Evolutionary conservation across 2,797 vertebrate genomes (phyloP).

Genomic region (Lutjanus argentimaculatus): DNA sequence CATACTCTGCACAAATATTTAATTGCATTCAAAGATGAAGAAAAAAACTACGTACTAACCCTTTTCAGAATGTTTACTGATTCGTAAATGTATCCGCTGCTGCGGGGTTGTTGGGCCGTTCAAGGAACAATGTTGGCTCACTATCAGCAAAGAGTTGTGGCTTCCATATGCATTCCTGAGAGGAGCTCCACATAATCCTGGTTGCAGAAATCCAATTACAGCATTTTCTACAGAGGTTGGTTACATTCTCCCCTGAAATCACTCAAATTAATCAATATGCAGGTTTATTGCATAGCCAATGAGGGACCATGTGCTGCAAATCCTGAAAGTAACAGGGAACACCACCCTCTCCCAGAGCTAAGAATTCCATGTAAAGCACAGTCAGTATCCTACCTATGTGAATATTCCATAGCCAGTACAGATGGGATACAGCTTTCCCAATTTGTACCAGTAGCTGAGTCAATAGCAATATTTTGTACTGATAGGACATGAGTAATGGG

Average conservation of each 20-base stretch:
- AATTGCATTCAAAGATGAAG: background rate
- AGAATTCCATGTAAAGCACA: conserved; percentile 20
- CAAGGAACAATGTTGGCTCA: conserved; percentile 33
- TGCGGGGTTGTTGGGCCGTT: conserved; percentile 15
- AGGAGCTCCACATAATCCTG: conserved; percentile 70
- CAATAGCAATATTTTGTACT: conserved; percentile 27
- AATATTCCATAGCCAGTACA: conserved; percentile 8
- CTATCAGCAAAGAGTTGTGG: conserved; percentile 51
- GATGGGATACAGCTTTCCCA: conserved; percentile 6
- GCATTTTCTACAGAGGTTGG: conserved; percentile 77
- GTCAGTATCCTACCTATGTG: conserved; percentile 9
- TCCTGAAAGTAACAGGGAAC: conserved; percentile 45
- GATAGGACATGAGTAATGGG: conserved; percentile 50
- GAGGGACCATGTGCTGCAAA: conserved; percentile 59
- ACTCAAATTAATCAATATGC: conserved; percentile 80
- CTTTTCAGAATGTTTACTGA: conserved; percentile 27
- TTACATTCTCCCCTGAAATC: conserved; percentile 80
- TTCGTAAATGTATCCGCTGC: conserved; percentile 17
- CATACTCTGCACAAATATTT: background rate
- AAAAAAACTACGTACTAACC: background rate
- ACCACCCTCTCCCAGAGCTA: conserved; percentile 1
- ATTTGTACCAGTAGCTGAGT: conserved; percentile 32
- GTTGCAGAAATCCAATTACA: conserved; percentile 83
- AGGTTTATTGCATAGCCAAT: conserved; percentile 63
- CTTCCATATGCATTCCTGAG: conserved; percentile 66